Evolutionary conservation across 2,888 invertebrate genomes (phyloP).

Genomic region (Epirrita christyi): DNA sequence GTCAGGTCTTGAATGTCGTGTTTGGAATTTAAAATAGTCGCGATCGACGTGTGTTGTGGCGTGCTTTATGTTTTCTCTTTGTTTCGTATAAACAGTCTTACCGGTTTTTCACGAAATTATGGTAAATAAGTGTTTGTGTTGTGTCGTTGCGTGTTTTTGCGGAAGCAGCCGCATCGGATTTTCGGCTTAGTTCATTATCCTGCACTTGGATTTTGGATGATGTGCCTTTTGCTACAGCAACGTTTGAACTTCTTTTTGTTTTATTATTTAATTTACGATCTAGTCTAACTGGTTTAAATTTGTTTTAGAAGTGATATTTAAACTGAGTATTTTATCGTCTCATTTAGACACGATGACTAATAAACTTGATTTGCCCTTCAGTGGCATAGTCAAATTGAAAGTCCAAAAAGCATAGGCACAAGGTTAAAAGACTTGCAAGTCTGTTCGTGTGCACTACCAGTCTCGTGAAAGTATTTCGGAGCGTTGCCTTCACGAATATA

Average conservation of each 20-base stretch:
- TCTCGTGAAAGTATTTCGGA: slow-evolving; percentile 81
- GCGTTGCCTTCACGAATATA: slow-evolving; percentile 73
- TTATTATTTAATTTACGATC: slow-evolving; percentile 15
- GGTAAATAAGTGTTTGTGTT: slow-evolving; percentile 47
- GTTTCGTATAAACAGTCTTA: slow-evolving; percentile 30
- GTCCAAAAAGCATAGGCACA: slow-evolving; percentile 38
- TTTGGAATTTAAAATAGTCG: slow-evolving; percentile 69
- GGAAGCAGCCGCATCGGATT: slow-evolving; percentile 60
- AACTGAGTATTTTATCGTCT: neutral
- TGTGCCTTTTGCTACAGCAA: slow-evolving; percentile 38
- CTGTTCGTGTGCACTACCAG: slow-evolving; percentile 70
- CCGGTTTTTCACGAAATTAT: slow-evolving; percentile 41
- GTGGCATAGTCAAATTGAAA: slow-evolving; percentile 36
- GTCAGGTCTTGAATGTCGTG: slow-evolving; percentile 55
- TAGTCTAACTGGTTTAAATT: slow-evolving; percentile 13
- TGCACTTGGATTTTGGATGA: slow-evolving; percentile 43
- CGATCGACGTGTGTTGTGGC: slow-evolving; percentile 66
- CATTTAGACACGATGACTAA: slow-evolving; percentile 25
- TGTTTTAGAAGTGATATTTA: slow-evolving; percentile 12
- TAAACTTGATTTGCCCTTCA: slow-evolving; percentile 38
- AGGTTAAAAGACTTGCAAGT: slow-evolving; percentile 58
- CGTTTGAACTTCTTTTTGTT: slow-evolving; percentile 31
- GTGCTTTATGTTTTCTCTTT: slow-evolving; percentile 60
- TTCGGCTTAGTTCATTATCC: slow-evolving; percentile 50
- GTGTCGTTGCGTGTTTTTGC: slow-evolving; percentile 51